Base-by-base conservation (phyloP, 2,797 vertebrate genomes). In the Choloepus didactylus region DNA sequence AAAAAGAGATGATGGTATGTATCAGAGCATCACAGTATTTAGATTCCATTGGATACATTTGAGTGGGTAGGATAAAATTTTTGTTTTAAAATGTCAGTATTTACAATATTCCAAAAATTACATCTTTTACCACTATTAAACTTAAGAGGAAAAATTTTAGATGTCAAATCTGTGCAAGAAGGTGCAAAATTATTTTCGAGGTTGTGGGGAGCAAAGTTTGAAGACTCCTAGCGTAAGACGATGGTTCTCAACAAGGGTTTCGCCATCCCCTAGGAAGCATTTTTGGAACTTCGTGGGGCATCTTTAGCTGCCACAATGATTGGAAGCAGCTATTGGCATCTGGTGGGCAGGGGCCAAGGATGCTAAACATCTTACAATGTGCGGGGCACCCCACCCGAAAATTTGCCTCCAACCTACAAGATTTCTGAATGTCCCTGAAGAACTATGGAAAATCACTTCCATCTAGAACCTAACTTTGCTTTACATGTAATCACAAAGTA, bases 1-100 rank as follows among this genome's bases (percentile, higher is more conserved):
- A 49, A 90, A 76, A 59, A 0, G 27, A 56, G 8, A 60, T 80
- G 56, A 31, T 35, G 35, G 35, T 66, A 64, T 9, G 15, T 60
- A 80, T 86, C 49, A 89, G 80, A 93, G 73, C 70, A 23, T 87
- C 67, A 54, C 25, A 44, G 62, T 29, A 83, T 59, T 93, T 86
- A 90, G 81, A 86, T 69, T n/a, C 16, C 9, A 54, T 16, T 23
- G 23, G 16, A 64, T 56, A 44, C 16, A 69, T 93, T 75, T 86
- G 75, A 85, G 49, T 80, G 41, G 54, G 51, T 87, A 31, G 44
- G 29, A 54, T 69, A 95, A 80, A 72, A 84, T 84, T 88, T 77
- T 87, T 31, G 41, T 77, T 66, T 88, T 77, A 54, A 69, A 88
- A 70, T 72, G n/a, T 89, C 35, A 73, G 6, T 49, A 46, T 64